Conservation (phyloP, 1,140 invertebrate genomes). For the Conus ventricosus region DNA sequence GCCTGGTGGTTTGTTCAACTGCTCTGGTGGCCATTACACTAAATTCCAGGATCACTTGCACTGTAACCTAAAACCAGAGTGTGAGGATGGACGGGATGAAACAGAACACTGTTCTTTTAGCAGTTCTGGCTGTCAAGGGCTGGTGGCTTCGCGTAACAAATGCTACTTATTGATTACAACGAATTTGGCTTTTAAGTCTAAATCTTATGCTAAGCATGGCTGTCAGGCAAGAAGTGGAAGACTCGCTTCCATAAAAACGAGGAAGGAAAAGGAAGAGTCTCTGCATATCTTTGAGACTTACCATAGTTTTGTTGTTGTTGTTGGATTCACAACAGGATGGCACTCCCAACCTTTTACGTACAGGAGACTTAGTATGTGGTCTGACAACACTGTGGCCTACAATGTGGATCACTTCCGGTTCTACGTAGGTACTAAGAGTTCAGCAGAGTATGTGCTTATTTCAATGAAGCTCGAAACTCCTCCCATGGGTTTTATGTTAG, state of each 20-base stretch:
- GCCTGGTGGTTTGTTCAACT: constrained; percentile 6
- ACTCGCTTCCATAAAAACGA: neutral
- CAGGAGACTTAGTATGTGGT: neutral
- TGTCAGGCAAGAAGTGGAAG: neutral
- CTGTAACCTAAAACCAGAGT: neutral
- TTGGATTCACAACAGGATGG: neutral
- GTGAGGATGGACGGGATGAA: neutral
- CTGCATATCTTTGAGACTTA: neutral
- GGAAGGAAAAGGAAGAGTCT: neutral
- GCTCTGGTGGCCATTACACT: neutral
- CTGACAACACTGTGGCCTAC: neutral
- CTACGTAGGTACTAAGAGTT: neutral
- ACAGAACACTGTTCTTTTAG: neutral
- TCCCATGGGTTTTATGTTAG: too few relatives aligned
- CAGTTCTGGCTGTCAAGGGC: neutral
- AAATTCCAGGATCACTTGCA: neutral
- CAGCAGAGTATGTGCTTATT: too few relatives aligned
- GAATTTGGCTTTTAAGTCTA: neutral
- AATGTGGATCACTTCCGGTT: neutral
- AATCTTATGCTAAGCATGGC: neutral
- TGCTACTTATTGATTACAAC: neutral
- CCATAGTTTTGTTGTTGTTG: neutral
- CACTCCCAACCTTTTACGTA: neutral
- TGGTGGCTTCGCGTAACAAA: neutral
- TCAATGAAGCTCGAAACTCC: too few relatives aligned